A percentile compares a stretch with the other conserved stretches of the same genome.
Conservation (phyloP, 2,888 invertebrate species). For the Tetrapedia diversipes region DNA sequence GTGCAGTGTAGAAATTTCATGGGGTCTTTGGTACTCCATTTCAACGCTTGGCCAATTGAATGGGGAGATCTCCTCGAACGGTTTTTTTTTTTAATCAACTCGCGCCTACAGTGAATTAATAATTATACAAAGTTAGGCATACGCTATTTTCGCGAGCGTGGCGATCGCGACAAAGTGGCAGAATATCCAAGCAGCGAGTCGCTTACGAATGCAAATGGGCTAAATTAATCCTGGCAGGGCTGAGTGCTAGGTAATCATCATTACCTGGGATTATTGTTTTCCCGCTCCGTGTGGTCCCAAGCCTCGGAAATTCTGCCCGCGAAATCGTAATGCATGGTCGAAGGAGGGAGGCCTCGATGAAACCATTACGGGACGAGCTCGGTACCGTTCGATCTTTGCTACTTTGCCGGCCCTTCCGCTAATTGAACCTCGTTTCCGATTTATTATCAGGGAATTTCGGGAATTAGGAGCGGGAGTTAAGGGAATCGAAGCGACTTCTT, state of each 20-base stretch:
- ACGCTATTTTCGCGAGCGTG: conserved; percentile 15
- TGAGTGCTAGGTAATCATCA: conserved; percentile 74
- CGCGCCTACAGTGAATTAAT: too few species aligned
- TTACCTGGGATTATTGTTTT: conserved; percentile 71
- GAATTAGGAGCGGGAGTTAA: too few species aligned
- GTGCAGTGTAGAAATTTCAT: too few species aligned
- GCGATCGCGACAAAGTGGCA: conserved; percentile 45
- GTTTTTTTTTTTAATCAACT: too few species aligned
- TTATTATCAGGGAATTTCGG: not conserved
- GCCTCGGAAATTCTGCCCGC: conserved; percentile 27
- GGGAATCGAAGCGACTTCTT: too few species aligned
- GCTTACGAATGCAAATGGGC: conserved; percentile 56
- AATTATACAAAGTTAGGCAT: too few species aligned
- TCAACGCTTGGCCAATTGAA: too few species aligned
- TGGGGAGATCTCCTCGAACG: too few species aligned
- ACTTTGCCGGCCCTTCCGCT: not conserved
- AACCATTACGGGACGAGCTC: conserved; percentile 8
- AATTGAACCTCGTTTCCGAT: not conserved
- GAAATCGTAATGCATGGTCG: conserved; percentile 25
- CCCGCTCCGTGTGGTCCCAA: conserved; percentile 40
- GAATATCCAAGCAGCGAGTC: conserved; percentile 19
- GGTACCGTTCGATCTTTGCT: not conserved
- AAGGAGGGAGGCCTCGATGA: conserved; percentile 2
- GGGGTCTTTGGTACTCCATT: too few species aligned
- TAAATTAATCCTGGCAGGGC: conserved; percentile 71